Conservation (phyloP, 1,140 invertebrate species). For the Eciton burchellii region DNA sequence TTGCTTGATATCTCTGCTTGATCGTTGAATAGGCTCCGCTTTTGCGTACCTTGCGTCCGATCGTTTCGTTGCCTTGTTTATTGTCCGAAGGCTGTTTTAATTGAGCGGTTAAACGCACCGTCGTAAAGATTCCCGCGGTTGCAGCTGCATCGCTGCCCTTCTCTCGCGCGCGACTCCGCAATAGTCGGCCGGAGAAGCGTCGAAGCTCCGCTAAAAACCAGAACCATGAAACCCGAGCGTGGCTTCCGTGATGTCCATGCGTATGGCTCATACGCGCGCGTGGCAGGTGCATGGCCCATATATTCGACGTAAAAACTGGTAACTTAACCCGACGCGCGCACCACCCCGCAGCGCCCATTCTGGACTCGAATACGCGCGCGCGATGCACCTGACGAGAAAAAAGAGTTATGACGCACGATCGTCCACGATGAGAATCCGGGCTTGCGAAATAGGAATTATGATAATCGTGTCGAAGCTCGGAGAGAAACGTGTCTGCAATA, state of each 20-base stretch:
- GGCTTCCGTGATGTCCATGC: constrained; percentile 65
- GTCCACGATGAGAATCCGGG: background rate
- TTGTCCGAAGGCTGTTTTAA: constrained; percentile 65
- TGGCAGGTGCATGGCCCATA: constrained; percentile 75
- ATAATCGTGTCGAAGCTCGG: constrained; percentile 16
- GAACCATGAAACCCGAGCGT: constrained; percentile 68
- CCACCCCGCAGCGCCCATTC: constrained; percentile 44
- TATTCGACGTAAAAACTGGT: constrained; percentile 73
- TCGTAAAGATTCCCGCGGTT: constrained; percentile 67
- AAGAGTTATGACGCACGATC: background rate
- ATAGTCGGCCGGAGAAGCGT: constrained; percentile 53
- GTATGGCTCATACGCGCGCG: constrained; percentile 20
- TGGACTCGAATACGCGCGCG: constrained; percentile 38
- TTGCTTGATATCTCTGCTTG: constrained; percentile 32
- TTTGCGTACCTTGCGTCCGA: constrained; percentile 21
- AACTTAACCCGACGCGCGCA: constrained; percentile 62
- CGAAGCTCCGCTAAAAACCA: constrained; percentile 68
- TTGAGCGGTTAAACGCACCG: constrained; percentile 69
- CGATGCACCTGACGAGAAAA: constrained; percentile 38
- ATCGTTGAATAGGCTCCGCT: constrained; percentile 32
- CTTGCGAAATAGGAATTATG: background rate
- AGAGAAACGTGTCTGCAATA: background rate
- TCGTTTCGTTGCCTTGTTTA: constrained; percentile 43
- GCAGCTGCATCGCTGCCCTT: constrained; percentile 58
- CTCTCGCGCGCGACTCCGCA: constrained; percentile 13